phyloP scores from a whole-genome alignment of 2,888 invertebrate genomes.

The Eledone cirrhosa region DNA sequence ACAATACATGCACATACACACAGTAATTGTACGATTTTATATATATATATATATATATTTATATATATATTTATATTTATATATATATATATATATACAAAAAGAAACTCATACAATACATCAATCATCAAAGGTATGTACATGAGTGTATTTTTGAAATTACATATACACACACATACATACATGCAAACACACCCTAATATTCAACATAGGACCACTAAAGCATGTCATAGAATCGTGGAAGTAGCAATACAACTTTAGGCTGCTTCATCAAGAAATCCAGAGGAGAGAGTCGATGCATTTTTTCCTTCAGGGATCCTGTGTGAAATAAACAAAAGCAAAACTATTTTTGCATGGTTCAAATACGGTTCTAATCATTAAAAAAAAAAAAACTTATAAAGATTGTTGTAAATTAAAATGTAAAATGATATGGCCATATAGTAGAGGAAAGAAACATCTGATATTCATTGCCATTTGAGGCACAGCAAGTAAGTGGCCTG shows the following conservation, averaged over 20 bases:
- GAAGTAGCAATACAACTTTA: constrained; percentile 30
- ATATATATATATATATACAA: not conserved
- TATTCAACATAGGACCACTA: constrained; percentile 29
- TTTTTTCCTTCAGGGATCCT: constrained; percentile 29
- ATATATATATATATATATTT: constrained; percentile 20
- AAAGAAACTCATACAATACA: too few relatives aligned
- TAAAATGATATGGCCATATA: too few relatives aligned
- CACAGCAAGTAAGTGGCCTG: too few relatives aligned
- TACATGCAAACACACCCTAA: not conserved
- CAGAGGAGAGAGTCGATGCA: constrained; percentile 25
- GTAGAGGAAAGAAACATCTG: too few relatives aligned
- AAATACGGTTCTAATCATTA: constrained; percentile 21
- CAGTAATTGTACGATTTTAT: too few relatives aligned
- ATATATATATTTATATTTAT: not conserved
- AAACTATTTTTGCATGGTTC: constrained; percentile 24
- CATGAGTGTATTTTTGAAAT: too few relatives aligned
- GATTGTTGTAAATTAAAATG: too few relatives aligned
- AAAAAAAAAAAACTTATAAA: not conserved
- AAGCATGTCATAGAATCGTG: constrained; percentile 27
- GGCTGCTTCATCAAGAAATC: constrained; percentile 30
- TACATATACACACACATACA: not conserved
- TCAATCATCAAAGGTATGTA: too few relatives aligned
- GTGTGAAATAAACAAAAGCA: constrained; percentile 30
- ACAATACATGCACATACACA: not conserved
- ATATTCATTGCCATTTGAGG: too few relatives aligned